Evolutionary conservation across 2,888 invertebrate species (phyloP).

Genomic region (Corythucha ciliata): DNA sequence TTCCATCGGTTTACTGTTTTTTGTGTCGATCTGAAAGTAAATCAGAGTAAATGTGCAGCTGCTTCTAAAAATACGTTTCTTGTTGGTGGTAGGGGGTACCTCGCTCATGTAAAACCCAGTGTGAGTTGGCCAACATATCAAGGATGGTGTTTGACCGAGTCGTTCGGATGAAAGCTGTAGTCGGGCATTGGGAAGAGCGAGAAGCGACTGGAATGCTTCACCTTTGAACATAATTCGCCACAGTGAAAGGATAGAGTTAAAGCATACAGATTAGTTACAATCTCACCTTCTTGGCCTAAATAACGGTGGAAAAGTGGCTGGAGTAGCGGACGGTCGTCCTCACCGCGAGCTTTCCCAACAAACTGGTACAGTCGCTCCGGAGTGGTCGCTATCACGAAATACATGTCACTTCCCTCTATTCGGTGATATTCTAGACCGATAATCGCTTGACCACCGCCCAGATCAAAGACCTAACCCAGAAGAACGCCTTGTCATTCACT

Average conservation of each 20-base stretch:
- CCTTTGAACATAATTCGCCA: constrained; percentile 1
- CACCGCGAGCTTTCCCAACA: constrained; percentile 58
- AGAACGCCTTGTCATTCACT: constrained; percentile 20
- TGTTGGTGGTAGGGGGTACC: constrained; percentile 48
- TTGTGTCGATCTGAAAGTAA: constrained; percentile 40
- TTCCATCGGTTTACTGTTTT: constrained; percentile 38
- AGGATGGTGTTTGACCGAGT: constrained; percentile 54
- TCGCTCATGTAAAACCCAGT: constrained; percentile 71
- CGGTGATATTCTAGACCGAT: constrained; percentile 80
- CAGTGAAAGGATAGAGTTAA: constrained; percentile 2
- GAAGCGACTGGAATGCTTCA: no score
- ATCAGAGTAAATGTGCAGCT: constrained; percentile 39
- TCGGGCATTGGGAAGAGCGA: no score
- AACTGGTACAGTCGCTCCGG: constrained; percentile 80
- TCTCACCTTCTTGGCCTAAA: constrained; percentile 45
- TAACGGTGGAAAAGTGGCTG: constrained; percentile 71
- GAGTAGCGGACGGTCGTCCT: constrained; percentile 70
- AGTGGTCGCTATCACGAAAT: constrained; percentile 75
- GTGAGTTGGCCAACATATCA: constrained; percentile 81
- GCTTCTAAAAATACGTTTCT: constrained; percentile 45
- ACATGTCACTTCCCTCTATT: constrained; percentile 60
- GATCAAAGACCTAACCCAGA: no score
- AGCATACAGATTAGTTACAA: constrained; percentile 9
- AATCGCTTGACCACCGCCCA: constrained; percentile 46
- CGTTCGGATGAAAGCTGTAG: constrained; percentile 64